Conservation (phyloP, 1,140 invertebrate species). For the Ips nitidus region DNA sequence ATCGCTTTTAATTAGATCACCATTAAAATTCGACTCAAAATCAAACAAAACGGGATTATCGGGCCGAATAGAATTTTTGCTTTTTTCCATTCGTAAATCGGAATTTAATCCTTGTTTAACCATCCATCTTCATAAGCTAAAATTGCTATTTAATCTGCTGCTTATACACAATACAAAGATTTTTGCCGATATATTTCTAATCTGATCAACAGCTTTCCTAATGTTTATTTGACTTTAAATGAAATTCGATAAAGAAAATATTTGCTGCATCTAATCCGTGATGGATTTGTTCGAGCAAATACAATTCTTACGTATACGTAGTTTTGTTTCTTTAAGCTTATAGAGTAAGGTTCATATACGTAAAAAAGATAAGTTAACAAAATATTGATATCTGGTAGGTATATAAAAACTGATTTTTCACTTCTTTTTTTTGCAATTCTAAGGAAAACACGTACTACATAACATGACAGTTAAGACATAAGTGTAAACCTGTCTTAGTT, state of each 20-base stretch:
- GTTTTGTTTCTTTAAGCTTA: no score
- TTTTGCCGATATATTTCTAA: slow-evolving; percentile 14
- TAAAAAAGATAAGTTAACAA: no score
- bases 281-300: background rate
- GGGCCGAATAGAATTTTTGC: background rate
- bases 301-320: no score
- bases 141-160: slow-evolving; percentile 27
- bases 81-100: slow-evolving; percentile 19
- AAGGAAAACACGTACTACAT: no score
- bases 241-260: slow-evolving; percentile 20
- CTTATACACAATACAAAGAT: slow-evolving; percentile 25
- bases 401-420: no score
- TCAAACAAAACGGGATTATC: slow-evolving; percentile 4
- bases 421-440: no score
- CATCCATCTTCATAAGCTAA: slow-evolving; percentile 27
- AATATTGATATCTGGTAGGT: no score
- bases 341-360: no score
- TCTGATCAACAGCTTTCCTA: slow-evolving; percentile 12
- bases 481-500: no score
- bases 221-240: slow-evolving; percentile 8
- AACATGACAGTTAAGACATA: no score
- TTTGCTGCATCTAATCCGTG: slow-evolving; percentile 4
- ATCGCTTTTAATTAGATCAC: slow-evolving; percentile 22
- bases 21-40: slow-evolving; percentile 5
- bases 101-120: slow-evolving; percentile 23